phyloP scores from a whole-genome alignment of 2,888 invertebrate genomes.

The Phaedon cochleariae region DNA sequence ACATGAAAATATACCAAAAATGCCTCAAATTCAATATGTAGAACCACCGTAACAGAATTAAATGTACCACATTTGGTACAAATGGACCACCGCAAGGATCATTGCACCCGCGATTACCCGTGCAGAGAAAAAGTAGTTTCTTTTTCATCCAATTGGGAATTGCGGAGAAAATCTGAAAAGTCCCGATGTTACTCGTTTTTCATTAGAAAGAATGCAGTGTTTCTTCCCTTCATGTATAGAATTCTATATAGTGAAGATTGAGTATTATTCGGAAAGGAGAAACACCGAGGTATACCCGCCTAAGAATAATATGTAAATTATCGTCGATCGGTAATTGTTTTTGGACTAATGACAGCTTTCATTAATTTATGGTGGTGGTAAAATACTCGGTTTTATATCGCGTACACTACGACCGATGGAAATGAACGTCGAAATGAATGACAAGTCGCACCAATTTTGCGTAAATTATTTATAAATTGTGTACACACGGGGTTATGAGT shows the following conservation, averaged over 20 bases:
- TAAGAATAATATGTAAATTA: slow-evolving; percentile 47
- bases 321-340: slow-evolving; percentile 41
- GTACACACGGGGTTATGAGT: slow-evolving; percentile 19
- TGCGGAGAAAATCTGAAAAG: too few relatives aligned
- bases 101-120: too few relatives aligned
- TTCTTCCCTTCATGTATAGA: too few relatives aligned
- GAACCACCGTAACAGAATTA: too few relatives aligned
- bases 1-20: too few relatives aligned
- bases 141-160: too few relatives aligned
- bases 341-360: slow-evolving; percentile 43
- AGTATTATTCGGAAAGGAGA: not conserved
- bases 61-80: too few relatives aligned
- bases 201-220: too few relatives aligned
- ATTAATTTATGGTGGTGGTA: slow-evolving; percentile 48
- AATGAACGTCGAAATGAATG: slow-evolving; percentile 37
- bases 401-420: slow-evolving; percentile 31
- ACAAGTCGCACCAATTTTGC: slow-evolving; percentile 31
- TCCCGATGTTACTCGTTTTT: too few relatives aligned
- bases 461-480: slow-evolving; percentile 39
- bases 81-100: too few relatives aligned
- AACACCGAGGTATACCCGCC: slow-evolving; percentile 32
- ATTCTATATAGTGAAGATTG: not conserved
- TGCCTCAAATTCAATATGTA: too few relatives aligned
- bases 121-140: too few relatives aligned
- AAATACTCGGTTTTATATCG: slow-evolving; percentile 45